Evolutionary conservation across 2,113 vertebrate genomes (phyloP).

Genomic region (Mobula birostris): DNA sequence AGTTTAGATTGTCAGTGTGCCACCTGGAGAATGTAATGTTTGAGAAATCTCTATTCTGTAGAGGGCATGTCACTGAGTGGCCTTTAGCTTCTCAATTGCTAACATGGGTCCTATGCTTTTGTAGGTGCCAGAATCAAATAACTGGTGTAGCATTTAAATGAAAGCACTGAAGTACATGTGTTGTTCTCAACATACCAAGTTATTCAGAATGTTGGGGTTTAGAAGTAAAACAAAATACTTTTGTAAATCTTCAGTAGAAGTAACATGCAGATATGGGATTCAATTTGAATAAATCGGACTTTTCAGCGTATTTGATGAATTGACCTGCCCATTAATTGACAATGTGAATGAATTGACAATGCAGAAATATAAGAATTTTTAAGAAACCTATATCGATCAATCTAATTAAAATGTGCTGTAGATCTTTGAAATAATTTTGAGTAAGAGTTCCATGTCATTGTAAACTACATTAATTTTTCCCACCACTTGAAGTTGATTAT

Average conservation of each 20-base stretch:
- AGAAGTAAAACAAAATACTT: neutral
- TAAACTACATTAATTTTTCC: neutral
- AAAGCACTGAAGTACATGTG: neutral
- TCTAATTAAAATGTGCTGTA: neutral
- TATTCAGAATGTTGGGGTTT: no score
- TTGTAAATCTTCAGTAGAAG: neutral
- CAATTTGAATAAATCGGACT: neutral
- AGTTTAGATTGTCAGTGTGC: neutral
- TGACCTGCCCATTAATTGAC: neutral
- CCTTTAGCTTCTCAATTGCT: neutral
- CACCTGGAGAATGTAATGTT: neutral
- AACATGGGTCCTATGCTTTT: neutral
- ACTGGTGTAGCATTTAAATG: neutral
- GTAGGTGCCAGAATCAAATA: neutral
- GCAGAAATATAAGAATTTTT: neutral
- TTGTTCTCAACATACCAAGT: neutral
- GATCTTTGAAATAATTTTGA: neutral
- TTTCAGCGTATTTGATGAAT: neutral
- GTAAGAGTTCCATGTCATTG: neutral
- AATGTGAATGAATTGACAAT: neutral
- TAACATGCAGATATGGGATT: neutral
- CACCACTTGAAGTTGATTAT: neutral
- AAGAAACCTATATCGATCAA: no score
- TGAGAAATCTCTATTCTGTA: neutral
- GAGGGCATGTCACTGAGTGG: neutral